Evolutionary conservation across 2,113 vertebrate genomes (phyloP), one percentile per base, ranked within the genome.

Genomic region (Lepus americanus): DNA sequence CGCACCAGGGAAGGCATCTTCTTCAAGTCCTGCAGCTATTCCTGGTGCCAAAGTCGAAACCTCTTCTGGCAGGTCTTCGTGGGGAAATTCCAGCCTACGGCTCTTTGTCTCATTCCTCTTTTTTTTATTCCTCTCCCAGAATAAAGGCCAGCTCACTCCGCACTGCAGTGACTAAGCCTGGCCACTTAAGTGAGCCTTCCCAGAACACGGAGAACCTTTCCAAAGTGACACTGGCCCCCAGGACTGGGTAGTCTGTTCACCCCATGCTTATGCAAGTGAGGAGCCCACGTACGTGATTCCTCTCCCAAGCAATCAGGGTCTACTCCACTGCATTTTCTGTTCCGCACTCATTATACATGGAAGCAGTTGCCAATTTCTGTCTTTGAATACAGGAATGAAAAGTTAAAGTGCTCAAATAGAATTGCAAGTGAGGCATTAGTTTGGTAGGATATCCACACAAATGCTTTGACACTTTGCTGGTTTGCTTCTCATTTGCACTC

Each of bases 101-200:
- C 5, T 78, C 73, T 59, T 79, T 25, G 27, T 39, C 9, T 25
- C 27, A 27, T 59, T 9, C 36, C 36, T 36, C 36, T 36, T 36
- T 36, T 36, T 36, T 67, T 78, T 9, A 55, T 17, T 87, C 22
- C 61, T 94, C 87, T 93, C 77, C 83, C 84, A 87, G 94, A 91
- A 81, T 96, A 96, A 92, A 7, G 11, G 51, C 87, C 72, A 64
- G 72, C 72, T 96, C 76, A 93, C 90, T 63, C 84, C 93, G 66
- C 87, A 96, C 19, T 94, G 95, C 84, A 80, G 61, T 95, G 93
- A 97, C 89, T 92, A 86, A 94, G 51, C 67, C 88, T 95, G 69
- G 89, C 84, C 86, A 63, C 92, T 88, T 92, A 93, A 76, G 19
- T 96, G 92, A 93, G 70, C 82, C 83, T 96, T 97, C 81, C 90